Base-by-base conservation (phyloP, 1,140 invertebrate genomes). In the Doryteuthis pealeii region DNA sequence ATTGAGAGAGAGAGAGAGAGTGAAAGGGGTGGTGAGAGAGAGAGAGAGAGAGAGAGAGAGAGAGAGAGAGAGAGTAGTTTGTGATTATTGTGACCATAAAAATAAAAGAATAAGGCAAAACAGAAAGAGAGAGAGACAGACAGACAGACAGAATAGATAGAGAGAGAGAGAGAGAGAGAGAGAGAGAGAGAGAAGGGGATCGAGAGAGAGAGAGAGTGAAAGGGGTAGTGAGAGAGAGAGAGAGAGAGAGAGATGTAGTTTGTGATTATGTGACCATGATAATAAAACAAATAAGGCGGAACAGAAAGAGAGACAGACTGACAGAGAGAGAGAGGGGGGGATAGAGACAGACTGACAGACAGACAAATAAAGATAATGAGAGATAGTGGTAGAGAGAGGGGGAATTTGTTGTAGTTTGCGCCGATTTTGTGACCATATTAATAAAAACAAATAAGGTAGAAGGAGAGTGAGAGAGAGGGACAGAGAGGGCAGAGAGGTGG, bases 121-220 rank as follows among this genome's bases (percentile, higher is more conserved):
- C 30, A 74, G 68, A 71, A 40, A 75, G 22, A 62, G 58, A 75
- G 70, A 73, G 10, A 75, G 54, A 71, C n/a, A 73, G 54, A 72
- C 22, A 71, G 40, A 71, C 28, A 12, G 62, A 73, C 5, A 33
- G 28, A 28, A 30, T n/a, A 71, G 33, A 70, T 22, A 40, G 65
- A 26, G 67, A 71, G 15, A 35, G 15, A 35, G 32, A 35, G 43
- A 71, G 73, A 70, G 65, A 4, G 67, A 71, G 65, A 74, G 67
- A 70, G 65, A 33, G 69, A 74, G 3, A 70, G 2, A 40, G 33
- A 30, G 74, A 65, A 32, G 35, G 69, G 32, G 69, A 4, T 40
- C 2, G 31, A 49, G 68, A 72, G 35, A 54, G 33, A 32, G 28
- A 49, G 70, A 62, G n/a, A 35, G 43, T 14, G 49, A 73, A n/a